Evolutionary conservation across 2,888 invertebrate genomes (phyloP).

Genomic region (Chrysomela aeneicollis): DNA sequence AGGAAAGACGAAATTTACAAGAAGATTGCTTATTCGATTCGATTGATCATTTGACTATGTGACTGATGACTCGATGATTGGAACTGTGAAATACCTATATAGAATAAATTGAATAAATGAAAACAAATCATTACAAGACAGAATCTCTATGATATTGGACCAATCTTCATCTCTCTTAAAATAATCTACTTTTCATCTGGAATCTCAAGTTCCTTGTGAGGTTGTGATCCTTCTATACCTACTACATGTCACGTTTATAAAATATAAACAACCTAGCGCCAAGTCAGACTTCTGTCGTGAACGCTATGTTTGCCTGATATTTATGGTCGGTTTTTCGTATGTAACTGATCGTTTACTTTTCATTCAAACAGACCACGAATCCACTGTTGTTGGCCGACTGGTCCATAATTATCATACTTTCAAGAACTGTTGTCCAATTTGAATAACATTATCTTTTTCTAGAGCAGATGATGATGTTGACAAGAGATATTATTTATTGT

Average conservation of each 20-base stretch:
- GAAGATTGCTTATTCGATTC: too few relatives aligned
- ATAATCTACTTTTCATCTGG: too few relatives aligned
- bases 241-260: constrained; percentile 47
- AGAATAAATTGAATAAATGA: too few relatives aligned
- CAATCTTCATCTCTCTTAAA: too few relatives aligned
- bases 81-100: too few relatives aligned
- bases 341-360: constrained; percentile 38
- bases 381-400: constrained; percentile 26
- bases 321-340: constrained; percentile 42
- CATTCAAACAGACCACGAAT: constrained; percentile 27
- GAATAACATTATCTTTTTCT: constrained; percentile 16
- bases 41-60: too few relatives aligned
- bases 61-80: too few relatives aligned
- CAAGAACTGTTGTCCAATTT: constrained; percentile 25
- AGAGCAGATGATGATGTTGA: constrained; percentile 22
- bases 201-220: too few relatives aligned
- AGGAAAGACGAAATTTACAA: too few relatives aligned
- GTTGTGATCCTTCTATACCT: constrained; percentile 12
- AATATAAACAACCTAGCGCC: constrained; percentile 48
- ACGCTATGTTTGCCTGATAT: constrained; percentile 49
- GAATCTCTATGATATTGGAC: too few relatives aligned
- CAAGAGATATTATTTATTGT: constrained; percentile 9
- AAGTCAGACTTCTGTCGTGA: constrained; percentile 49
- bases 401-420: constrained; percentile 25
- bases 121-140: too few relatives aligned